A percentile compares a stretch with the other conserved stretches of the same genome.
Evolutionary conservation across 2,888 invertebrate genomes (phyloP).

Genomic region (Meliscaeva auricollis): DNA sequence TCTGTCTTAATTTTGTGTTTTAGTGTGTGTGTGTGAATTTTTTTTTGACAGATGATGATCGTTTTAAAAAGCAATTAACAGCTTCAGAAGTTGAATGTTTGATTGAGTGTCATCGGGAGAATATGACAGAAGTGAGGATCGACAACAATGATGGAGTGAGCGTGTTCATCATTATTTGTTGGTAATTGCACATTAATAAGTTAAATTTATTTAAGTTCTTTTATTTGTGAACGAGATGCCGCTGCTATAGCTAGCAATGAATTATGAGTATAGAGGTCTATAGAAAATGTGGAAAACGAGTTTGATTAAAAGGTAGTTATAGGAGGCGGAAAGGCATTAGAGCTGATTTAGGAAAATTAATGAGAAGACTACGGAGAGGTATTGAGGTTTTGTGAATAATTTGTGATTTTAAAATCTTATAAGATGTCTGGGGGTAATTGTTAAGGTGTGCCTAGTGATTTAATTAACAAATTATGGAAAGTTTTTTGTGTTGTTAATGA

Average conservation of each 20-base stretch:
- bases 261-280: neutral
- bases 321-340: conserved; percentile 8
- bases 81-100: conserved; percentile 32
- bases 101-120: neutral
- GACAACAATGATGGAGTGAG: neutral
- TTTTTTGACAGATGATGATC: conserved; percentile 17
- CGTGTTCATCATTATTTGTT: conserved; percentile 45
- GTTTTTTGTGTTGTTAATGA: neutral
- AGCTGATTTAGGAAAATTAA: conserved; percentile 20
- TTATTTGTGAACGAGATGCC: conserved; percentile 25
- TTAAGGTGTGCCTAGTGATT: conserved; percentile 34
- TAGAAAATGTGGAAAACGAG: conserved; percentile 39
- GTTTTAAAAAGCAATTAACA: conserved; percentile 50
- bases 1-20: conserved; percentile 29
- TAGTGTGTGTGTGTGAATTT: neutral
- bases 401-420: conserved; percentile 44
- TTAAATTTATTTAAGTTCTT: neutral
- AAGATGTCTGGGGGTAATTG: neutral
- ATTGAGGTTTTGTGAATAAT: conserved; percentile 25
- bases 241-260: neutral
- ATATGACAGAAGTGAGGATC: conserved; percentile 13
- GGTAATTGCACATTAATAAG: conserved; percentile 47
- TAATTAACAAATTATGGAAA: conserved; percentile 43
- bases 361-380: neutral
- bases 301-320: conserved; percentile 45